Evolutionary conservation across 2,888 invertebrate genomes (phyloP).

Genomic region (Tetramorium bicarinatum): DNA sequence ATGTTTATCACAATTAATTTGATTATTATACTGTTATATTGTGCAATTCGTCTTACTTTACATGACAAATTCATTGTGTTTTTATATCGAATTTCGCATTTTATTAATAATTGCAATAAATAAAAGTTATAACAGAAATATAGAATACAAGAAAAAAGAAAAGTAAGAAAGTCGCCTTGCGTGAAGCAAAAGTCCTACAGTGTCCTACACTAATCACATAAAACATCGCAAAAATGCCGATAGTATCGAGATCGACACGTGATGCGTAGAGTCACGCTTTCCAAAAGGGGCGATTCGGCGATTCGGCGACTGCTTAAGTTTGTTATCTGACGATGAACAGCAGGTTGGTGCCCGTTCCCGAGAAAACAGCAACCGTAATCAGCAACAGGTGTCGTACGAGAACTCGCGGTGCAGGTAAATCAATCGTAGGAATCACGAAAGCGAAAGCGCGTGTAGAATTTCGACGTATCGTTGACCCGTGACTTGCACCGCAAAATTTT

Average conservation of each 20-base stretch:
- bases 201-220: background rate
- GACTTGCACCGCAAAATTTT: background rate
- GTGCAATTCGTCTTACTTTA: background rate
- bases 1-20: slow-evolving; percentile 13
- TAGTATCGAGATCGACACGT: background rate
- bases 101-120: slow-evolving; percentile 1
- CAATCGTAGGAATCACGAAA: slow-evolving; percentile 47
- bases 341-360: slow-evolving; percentile 32
- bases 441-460: slow-evolving; percentile 4
- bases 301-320: slow-evolving; percentile 39
- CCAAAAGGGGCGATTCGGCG: slow-evolving; percentile 40
- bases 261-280: slow-evolving; percentile 21
- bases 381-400: slow-evolving; percentile 70
- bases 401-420: slow-evolving; percentile 46
- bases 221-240: background rate
- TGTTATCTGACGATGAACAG: slow-evolving; percentile 51
- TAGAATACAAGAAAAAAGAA: background rate
- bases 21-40: background rate
- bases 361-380: slow-evolving; percentile 62
- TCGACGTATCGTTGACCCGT: background rate
- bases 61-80: background rate
- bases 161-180: background rate
- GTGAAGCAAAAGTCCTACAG: background rate
- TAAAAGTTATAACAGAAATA: background rate
- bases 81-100: background rate